phyloP scores from a whole-genome alignment of 2,113 vertebrate species.

The Hyaena hyaena region DNA sequence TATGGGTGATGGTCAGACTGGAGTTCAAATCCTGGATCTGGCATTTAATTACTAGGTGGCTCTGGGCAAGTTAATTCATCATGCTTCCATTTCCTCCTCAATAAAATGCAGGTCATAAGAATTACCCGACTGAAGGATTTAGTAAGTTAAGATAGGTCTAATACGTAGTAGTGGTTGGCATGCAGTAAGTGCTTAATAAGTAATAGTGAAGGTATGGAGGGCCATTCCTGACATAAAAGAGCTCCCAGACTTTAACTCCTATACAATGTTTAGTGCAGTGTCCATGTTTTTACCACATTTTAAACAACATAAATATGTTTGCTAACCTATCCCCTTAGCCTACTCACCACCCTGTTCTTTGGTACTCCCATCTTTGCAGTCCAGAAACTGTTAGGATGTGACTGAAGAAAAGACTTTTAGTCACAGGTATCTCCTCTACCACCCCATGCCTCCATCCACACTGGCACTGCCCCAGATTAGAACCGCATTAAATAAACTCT shows the following conservation, averaged over 20 bases:
- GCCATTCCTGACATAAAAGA: neutral
- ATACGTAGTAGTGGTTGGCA: neutral
- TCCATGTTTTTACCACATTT: neutral
- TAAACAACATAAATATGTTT: neutral
- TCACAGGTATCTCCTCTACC: neutral
- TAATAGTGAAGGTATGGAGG: neutral
- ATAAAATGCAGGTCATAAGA: conserved; percentile 33
- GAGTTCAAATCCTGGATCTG: conserved; percentile 17
- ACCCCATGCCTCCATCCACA: neutral
- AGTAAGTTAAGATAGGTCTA: neutral
- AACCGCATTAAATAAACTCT: neutral
- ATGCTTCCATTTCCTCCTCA: conserved; percentile 29
- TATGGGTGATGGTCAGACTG: neutral
- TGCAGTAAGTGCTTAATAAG: neutral
- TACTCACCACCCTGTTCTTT: neutral
- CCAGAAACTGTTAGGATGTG: neutral
- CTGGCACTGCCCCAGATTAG: neutral
- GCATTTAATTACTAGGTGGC: neutral
- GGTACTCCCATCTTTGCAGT: neutral
- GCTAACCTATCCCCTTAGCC: neutral
- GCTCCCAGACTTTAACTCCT: neutral
- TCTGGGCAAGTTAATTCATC: neutral
- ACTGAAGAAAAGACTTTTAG: neutral
- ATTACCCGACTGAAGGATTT: neutral
- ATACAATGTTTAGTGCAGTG: neutral